Evolutionary conservation across 64 coral and sea anemone species (phyloP).

Genomic region (Hydrozoanthus tunicans): DNA sequence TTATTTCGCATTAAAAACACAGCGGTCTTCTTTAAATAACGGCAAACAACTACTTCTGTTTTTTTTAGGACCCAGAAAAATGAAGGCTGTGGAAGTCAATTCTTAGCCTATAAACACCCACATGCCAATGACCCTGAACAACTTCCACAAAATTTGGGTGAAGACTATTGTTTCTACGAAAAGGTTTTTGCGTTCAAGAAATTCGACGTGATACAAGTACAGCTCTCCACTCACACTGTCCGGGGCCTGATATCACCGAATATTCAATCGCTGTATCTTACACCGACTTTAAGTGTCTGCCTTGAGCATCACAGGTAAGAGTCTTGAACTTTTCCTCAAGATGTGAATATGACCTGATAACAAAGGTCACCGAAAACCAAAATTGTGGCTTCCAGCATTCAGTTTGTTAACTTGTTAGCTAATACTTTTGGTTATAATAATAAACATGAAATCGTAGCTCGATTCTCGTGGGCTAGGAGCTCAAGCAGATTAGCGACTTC

Average conservation of each 20-base stretch:
- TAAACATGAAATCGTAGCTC: too few species aligned
- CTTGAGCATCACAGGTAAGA: slow-evolving; percentile 72
- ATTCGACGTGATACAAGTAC: slow-evolving; percentile 67
- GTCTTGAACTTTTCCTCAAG: background rate
- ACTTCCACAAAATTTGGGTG: background rate
- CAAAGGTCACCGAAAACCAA: too few species aligned
- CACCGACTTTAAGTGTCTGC: slow-evolving; percentile 58
- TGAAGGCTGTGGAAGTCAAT: background rate
- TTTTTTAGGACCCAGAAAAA: background rate
- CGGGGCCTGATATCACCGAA: slow-evolving; percentile 64
- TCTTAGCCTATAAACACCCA: slow-evolving; percentile 64
- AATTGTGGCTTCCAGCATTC: too few species aligned
- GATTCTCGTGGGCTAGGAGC: too few species aligned
- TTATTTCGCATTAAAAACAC: background rate
- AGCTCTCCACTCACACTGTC: slow-evolving; percentile 65
- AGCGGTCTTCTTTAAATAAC: background rate
- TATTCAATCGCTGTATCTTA: slow-evolving; percentile 69
- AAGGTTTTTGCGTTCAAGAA: slow-evolving; percentile 45
- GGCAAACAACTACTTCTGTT: too few species aligned
- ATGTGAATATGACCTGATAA: too few species aligned
- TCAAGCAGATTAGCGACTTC: too few species aligned
- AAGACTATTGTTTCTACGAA: slow-evolving; percentile 58
- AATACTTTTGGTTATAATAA: too few species aligned
- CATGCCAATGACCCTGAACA: background rate
- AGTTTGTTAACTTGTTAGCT: too few species aligned